Percentiles rank a stretch among this genome's conserved stretches.
phyloP scores from a whole-genome alignment of 2,113 vertebrate species.

The Charina bottae region DNA sequence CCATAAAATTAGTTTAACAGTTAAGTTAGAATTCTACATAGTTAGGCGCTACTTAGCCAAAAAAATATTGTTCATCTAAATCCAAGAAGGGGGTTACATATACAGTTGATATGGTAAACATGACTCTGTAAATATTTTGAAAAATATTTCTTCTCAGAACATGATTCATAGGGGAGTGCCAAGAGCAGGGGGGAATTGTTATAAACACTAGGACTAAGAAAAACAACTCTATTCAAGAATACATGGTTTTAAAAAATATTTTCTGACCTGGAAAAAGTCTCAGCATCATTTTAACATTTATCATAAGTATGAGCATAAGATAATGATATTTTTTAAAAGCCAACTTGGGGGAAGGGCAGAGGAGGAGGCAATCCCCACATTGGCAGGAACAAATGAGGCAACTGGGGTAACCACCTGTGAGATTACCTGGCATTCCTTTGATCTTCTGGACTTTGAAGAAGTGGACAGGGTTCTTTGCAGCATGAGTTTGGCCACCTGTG shows the following conservation, averaged over 20 bases:
- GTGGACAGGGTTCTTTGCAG: background rate
- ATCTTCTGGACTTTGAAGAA: background rate
- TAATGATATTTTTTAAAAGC: background rate
- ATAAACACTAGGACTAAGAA: background rate
- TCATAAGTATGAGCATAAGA: background rate
- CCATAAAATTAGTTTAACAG: slow-evolving; percentile 14
- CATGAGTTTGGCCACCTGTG: background rate
- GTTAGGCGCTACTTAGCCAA: background rate
- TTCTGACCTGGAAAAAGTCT: background rate
- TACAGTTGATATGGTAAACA: background rate
- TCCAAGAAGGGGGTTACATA: background rate
- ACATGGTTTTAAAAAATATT: background rate
- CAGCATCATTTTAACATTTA: background rate
- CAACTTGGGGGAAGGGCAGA: no score
- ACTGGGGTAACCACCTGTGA: background rate
- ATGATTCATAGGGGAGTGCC: background rate
- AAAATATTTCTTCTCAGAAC: slow-evolving; percentile 20
- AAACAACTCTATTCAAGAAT: slow-evolving; percentile 30
- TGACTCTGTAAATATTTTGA: slow-evolving; percentile 14
- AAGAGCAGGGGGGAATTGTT: background rate
- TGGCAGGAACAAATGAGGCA: background rate
- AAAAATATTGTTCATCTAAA: slow-evolving; percentile 8
- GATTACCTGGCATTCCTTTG: background rate
- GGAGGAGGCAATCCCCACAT: background rate
- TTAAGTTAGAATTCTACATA: slow-evolving; percentile 15